A percentile compares a stretch with the other conserved stretches of the same genome.
These are phyloP conservation scores for Hyposoter didymator DNA, from an alignment of 2,888 invertebrate species.

Conservation along the genomic window DNA sequence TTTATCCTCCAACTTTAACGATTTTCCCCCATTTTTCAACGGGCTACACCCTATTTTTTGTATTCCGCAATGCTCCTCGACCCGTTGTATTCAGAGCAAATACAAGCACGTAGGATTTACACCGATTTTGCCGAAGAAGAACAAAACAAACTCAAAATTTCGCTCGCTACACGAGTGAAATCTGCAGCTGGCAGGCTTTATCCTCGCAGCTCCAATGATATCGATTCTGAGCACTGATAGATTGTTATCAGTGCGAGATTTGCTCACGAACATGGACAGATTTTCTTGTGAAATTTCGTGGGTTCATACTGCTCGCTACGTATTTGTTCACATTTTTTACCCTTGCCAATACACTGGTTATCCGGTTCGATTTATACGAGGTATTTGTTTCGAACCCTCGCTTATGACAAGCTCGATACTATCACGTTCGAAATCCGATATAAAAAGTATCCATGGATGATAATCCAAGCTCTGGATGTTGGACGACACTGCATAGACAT, in stretches of 20 bases:
- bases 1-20: constrained; percentile 16
- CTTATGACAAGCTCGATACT: constrained; percentile 9
- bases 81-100: neutral
- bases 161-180: constrained; percentile 4
- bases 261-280: constrained; percentile 4
- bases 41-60: constrained; percentile 21
- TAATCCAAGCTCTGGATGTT: neutral
- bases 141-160: constrained; percentile 30
- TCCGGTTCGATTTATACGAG: neutral
- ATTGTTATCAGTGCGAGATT: constrained; percentile 11
- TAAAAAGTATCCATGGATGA: neutral
- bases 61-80: constrained; percentile 36
- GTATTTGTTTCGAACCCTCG: neutral
- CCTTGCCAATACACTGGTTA: neutral
- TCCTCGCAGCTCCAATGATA: constrained; percentile 21
- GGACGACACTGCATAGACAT: neutral
- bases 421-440: neutral
- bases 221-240: constrained; percentile 26
- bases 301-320: neutral
- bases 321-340: constrained; percentile 3
- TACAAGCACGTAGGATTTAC: constrained; percentile 32
- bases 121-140: constrained; percentile 10
- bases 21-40: constrained; percentile 20
- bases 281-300: neutral
- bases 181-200: constrained; percentile 37